Evolutionary conservation across 2,113 vertebrate genomes (phyloP).

Genomic region (Redunca redunca): DNA sequence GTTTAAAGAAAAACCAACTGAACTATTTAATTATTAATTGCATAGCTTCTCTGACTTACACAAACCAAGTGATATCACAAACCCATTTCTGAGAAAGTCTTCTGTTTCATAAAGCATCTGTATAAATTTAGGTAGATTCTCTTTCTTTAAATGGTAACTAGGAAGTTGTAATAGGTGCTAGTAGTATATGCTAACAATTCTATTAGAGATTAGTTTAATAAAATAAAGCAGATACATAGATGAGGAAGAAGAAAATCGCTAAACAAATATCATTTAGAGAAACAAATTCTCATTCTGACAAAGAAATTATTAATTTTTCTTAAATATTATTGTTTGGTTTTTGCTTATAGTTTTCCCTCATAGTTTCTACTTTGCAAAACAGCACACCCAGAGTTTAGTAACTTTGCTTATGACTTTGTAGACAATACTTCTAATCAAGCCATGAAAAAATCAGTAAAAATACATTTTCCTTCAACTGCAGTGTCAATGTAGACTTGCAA

Average conservation of each 20-base stretch:
- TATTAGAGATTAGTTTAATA: neutral
- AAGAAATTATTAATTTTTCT: neutral
- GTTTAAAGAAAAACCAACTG: slow-evolving; percentile 5
- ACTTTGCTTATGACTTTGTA: neutral
- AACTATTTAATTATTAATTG: neutral
- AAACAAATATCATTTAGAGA: neutral
- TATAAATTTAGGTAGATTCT: neutral
- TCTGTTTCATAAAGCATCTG: neutral
- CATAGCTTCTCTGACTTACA: neutral
- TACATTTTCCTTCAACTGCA: neutral
- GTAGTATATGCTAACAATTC: neutral
- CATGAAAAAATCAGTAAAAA: neutral
- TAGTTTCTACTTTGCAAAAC: neutral
- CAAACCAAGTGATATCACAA: neutral
- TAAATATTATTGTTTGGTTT: neutral
- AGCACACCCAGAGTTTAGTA: neutral
- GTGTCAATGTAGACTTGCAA: neutral
- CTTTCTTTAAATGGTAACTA: neutral
- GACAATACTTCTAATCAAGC: neutral
- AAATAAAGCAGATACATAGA: neutral
- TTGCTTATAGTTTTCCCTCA: neutral
- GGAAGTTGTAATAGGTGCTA: neutral
- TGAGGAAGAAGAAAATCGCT: neutral
- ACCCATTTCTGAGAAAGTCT: neutral
- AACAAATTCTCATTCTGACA: neutral